These are phyloP conservation scores for Cryptotis parvus DNA, from an alignment of 2,113 vertebrate species.

Conservation along the genomic window DNA sequence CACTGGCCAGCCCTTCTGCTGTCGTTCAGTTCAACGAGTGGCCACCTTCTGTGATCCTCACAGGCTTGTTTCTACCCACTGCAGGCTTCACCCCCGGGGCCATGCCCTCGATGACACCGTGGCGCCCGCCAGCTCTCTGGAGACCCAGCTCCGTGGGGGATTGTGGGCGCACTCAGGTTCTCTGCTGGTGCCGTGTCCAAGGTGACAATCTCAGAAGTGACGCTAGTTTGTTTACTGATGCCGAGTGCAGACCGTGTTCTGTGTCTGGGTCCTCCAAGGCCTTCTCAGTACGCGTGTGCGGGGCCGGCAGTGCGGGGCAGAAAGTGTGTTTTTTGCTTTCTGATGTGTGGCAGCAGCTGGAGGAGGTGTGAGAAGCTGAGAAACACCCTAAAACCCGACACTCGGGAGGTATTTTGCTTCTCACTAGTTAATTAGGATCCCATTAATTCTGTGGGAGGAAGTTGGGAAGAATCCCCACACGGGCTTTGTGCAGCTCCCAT, in stretches of 20 bases:
- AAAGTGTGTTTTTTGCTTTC: neutral
- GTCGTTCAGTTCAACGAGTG: too few relatives aligned
- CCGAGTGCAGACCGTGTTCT: neutral
- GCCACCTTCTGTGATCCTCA: too few relatives aligned
- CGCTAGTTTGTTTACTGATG: too few relatives aligned
- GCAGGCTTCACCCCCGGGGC: too few relatives aligned
- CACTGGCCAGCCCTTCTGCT: neutral
- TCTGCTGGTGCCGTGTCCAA: too few relatives aligned
- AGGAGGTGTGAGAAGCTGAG: neutral
- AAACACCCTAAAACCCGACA: neutral
- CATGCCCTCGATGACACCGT: too few relatives aligned
- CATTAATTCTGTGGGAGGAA: neutral
- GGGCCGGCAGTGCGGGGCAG: neutral
- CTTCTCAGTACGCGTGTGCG: neutral
- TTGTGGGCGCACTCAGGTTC: too few relatives aligned
- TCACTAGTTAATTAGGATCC: neutral
- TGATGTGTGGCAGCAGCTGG: neutral
- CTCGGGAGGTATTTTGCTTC: slow-evolving; percentile 27
- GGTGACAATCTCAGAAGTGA: too few relatives aligned
- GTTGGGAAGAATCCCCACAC: neutral
- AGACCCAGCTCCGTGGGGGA: too few relatives aligned
- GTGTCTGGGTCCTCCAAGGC: neutral
- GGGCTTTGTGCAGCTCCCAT: neutral
- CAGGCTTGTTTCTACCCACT: too few relatives aligned
- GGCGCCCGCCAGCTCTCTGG: too few relatives aligned